Conservation (phyloP, 2,888 invertebrate species). For the Drosophila affinis region DNA sequence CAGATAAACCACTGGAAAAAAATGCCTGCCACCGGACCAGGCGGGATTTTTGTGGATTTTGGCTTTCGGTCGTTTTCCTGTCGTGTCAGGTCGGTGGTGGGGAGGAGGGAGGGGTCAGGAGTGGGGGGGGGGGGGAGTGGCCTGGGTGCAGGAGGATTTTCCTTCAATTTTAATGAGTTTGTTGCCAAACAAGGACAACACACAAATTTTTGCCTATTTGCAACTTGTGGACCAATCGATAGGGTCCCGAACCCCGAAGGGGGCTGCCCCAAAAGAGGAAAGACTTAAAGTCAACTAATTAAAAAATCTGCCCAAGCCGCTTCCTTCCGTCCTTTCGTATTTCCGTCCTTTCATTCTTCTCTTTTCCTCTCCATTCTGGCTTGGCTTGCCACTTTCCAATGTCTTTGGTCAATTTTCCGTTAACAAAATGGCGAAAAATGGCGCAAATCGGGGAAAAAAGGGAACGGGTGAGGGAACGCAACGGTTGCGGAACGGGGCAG, state of each 20-base stretch:
- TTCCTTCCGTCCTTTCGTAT: conserved; percentile 3
- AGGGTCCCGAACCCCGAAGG: background rate
- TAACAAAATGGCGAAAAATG: conserved; percentile 20
- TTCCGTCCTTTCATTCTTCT: no score
- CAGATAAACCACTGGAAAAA: conserved; percentile 46
- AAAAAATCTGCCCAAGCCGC: conserved; percentile 40
- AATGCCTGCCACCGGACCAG: conserved; percentile 42
- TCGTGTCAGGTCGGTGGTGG: background rate
- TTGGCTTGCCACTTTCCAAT: background rate
- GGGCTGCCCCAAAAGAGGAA: background rate
- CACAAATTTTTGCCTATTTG: conserved; percentile 41
- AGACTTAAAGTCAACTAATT: conserved; percentile 54
- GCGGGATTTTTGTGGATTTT: conserved; percentile 40
- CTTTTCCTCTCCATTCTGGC: background rate
- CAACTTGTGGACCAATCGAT: conserved; percentile 37
- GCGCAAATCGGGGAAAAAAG: conserved; percentile 13
- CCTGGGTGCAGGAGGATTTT: conserved; percentile 4
- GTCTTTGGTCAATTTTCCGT: conserved; percentile 34
- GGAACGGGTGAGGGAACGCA: background rate
- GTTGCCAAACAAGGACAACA: conserved; percentile 37
- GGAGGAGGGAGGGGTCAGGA: background rate
- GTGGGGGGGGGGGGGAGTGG: background rate
- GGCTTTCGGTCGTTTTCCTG: background rate
- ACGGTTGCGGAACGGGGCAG: background rate
- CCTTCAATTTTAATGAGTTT: conserved; percentile 61